Evolutionary conservation across 2,797 vertebrate species (phyloP), one percentile per base, ranked within the genome.

Genomic region (Onychomys torridus): DNA sequence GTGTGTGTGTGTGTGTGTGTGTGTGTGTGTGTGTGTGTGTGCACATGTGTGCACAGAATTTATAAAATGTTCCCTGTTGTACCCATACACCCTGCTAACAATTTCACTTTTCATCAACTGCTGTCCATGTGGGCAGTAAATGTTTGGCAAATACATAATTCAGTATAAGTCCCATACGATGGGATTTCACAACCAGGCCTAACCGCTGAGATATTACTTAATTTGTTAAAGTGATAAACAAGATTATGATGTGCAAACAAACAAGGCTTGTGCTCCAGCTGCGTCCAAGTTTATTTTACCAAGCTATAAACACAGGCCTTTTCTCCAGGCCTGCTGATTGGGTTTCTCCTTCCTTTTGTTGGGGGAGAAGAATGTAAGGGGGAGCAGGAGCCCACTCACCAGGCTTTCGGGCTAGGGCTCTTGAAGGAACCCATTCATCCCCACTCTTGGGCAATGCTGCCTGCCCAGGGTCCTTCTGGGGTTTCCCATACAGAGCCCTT

Each of bases 191-290:
- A 87, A 96, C 46, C 83, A 85, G 65, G 57, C 84, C 90, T 55
- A 34, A 93, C 59, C 6, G 11, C 88, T 43, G 57, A 85, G 94
- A 65, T 89, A 94, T 79, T 84, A 91, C 84, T 97, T 91, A 73
- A 93, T 91, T 95, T 95, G 90, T 81, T 91, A 90, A 96, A 95
- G 94, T 69, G 93, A 98, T 94, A 95, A 96, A 97, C 92, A 95
- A 91, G 94, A 94, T 94, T 94, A 81, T 87, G n/a, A 95, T 91
- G 97, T 92, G 91, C 82, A 92, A 95, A 97, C 97, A 97, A 96
- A 95, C 32, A 25, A 92, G 96, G 94, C 85, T 95, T 94, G 95
- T 96, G 93, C 89, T 94, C 91, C 96, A 67, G 61, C 96, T 76
- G 90, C 16, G 3, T 96, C 96, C 43, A 85, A 90, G 97, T 96